Evolutionary conservation across 2,113 vertebrate genomes (phyloP), one percentile per base, ranked within the genome.

Genomic region (Sprattus sprattus): DNA sequence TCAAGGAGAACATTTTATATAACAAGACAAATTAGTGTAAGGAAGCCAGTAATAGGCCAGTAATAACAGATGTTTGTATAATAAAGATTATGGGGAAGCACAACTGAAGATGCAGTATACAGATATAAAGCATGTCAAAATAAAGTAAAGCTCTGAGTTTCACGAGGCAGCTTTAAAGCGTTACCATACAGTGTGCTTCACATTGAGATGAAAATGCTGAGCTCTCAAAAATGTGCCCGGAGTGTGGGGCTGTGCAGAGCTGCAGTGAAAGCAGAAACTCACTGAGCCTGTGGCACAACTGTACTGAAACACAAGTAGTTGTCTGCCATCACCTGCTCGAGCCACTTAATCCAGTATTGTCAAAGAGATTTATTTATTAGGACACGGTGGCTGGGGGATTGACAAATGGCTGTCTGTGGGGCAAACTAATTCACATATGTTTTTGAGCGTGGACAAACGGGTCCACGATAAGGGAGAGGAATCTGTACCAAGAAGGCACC

Each of bases 121-220:
- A 18, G 9, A 39, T 16, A 44, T 78, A 78, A 32, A 28, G 28
- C 39, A 32, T 25, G 32, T 28, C 71, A 78, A 39, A 71, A 32
- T 32, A 32, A n/a, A 71, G 5, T 28, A 39, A 39, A 39, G 39
- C 39, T 39, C 39, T 15, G 28, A 2, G 28, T 28, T 71, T 15
- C 28, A 78, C 4, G 71, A 78, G 71, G 32, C 71, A 13, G 71
- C 71, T 78, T 44, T 39, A 78, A 78, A 78, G 71, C 28, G 71
- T 13, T 78, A 78, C 8, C 71, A 9, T 39, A 32, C 71, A 13
- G 11, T 78, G 71, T 82, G 11, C 49, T 28, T 57, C 83, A 54
- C 44, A 81, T 81, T 86, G 5, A 45, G 78, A 86, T 80, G n/a
- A 16, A 81, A 86, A 81, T 60, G 25, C 71, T 84, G 86, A 84